phyloP scores from a whole-genome alignment of 2,888 invertebrate species.

The Hermodice carunculata region DNA sequence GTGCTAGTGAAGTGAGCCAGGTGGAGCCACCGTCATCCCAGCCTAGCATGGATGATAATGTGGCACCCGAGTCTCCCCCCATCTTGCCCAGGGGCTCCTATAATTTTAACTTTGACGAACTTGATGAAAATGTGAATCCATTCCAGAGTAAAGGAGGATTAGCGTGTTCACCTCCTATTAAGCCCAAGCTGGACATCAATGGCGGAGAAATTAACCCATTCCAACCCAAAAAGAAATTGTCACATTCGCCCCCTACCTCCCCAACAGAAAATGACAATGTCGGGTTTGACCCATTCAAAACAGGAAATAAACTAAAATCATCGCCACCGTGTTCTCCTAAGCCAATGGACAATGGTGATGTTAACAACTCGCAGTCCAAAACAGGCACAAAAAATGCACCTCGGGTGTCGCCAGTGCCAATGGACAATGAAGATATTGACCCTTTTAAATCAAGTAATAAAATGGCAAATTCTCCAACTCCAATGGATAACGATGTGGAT shows the following conservation, averaged over 20 bases:
- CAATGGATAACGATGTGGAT: too few species aligned
- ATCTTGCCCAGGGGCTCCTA: slow-evolving; percentile 68
- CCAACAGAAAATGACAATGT: slow-evolving; percentile 1
- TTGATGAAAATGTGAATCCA: slow-evolving; percentile 61
- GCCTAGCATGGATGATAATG: slow-evolving; percentile 10
- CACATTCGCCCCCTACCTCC: slow-evolving; percentile 18
- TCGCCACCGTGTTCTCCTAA: too few species aligned
- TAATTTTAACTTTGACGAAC: slow-evolving; percentile 63
- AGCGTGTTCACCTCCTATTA: slow-evolving; percentile 46
- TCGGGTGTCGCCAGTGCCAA: too few species aligned
- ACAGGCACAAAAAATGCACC: too few species aligned
- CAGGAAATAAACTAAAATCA: too few species aligned
- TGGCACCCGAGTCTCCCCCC: slow-evolving; percentile 7
- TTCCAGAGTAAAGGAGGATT: slow-evolving; percentile 53
- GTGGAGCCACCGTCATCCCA: background rate
- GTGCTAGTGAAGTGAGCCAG: too few species aligned
- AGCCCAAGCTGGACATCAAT: slow-evolving; percentile 1
- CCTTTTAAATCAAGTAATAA: too few species aligned
- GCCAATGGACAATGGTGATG: too few species aligned
- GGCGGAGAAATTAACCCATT: slow-evolving; percentile 13
- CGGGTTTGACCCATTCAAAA: too few species aligned
- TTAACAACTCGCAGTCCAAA: too few species aligned
- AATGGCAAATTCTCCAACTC: too few species aligned
- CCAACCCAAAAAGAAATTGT: background rate
- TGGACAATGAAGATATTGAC: too few species aligned